These are phyloP conservation scores for Stenopsyche tienmushanensis DNA, from an alignment of 1,140 invertebrate genomes.

Conservation along the genomic window DNA sequence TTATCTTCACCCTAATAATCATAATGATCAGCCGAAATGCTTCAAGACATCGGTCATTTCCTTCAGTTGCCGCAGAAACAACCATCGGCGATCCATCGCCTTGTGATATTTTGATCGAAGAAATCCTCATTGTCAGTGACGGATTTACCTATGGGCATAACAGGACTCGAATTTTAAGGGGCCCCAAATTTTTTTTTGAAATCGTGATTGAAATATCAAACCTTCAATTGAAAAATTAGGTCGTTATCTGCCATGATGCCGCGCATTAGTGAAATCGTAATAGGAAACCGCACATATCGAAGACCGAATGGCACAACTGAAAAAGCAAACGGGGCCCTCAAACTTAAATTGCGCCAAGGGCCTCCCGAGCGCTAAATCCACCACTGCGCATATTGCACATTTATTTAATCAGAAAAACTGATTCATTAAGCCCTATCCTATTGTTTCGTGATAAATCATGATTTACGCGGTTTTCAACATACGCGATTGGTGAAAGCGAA, in stretches of 20 bases:
- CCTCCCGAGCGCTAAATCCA: neutral
- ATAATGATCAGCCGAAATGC: conserved; percentile 10
- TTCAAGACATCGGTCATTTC: conserved; percentile 1
- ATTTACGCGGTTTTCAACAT: no score
- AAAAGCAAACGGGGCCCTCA: neutral
- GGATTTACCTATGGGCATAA: neutral
- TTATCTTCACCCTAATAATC: conserved; percentile 23
- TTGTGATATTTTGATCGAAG: no score
- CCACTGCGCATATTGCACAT: no score
- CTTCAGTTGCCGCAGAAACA: no score
- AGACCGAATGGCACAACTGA: neutral
- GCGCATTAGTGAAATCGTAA: neutral
- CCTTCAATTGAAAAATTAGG: neutral
- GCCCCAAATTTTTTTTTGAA: neutral
- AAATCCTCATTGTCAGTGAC: no score
- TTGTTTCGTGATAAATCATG: no score
- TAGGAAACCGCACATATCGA: neutral
- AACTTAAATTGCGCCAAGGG: neutral
- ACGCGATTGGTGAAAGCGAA: no score
- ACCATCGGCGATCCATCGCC: no score
- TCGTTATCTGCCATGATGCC: no score
- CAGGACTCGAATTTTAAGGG: neutral
- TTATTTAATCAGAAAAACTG: no score
- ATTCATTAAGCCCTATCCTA: no score
- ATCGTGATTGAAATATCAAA: neutral